Evolutionary conservation across 2,888 invertebrate species (phyloP).

Genomic region (Rotaria magnacalcarata): DNA sequence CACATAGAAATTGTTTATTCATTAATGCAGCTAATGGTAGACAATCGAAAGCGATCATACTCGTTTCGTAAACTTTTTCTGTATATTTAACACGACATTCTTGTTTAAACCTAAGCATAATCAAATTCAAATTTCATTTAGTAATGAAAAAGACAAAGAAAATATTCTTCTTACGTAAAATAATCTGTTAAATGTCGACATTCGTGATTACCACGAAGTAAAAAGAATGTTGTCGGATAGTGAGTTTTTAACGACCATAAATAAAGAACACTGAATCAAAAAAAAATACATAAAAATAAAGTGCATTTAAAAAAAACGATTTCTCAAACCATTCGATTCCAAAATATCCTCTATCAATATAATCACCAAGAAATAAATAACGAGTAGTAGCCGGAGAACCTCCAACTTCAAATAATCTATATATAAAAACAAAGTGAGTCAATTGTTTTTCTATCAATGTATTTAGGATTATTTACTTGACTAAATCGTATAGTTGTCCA

Average conservation of each 20-base stretch:
- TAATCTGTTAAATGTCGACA: slow-evolving; percentile 33
- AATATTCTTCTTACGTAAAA: slow-evolving; percentile 87
- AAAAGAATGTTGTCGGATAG: background rate
- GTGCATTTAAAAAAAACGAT: background rate
- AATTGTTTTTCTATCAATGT: background rate
- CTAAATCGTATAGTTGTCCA: slow-evolving; percentile 39
- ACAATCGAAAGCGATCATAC: slow-evolving; percentile 35
- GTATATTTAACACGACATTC: slow-evolving; percentile 68
- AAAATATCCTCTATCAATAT: slow-evolving; percentile 39
- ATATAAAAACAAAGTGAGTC: slow-evolving; percentile 65
- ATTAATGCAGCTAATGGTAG: slow-evolving; percentile 36
- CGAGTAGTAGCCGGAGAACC: slow-evolving; percentile 15
- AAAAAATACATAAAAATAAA: background rate
- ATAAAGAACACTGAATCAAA: slow-evolving; percentile 1
- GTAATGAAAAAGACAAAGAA: slow-evolving; percentile 62
- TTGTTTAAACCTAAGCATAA: slow-evolving; percentile 25
- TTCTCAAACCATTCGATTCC: slow-evolving; percentile 10
- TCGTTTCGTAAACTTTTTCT: slow-evolving; percentile 92
- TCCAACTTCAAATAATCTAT: slow-evolving; percentile 38
- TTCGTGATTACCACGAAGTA: slow-evolving; percentile 36
- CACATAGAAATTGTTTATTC: slow-evolving; percentile 28
- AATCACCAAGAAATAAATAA: slow-evolving; percentile 38
- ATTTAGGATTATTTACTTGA: background rate
- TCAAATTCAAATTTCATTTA: background rate
- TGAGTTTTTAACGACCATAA: slow-evolving; percentile 37